Evolutionary conservation across 2,113 vertebrate genomes (phyloP).

Genomic region (Oncorhynchus nerka): DNA sequence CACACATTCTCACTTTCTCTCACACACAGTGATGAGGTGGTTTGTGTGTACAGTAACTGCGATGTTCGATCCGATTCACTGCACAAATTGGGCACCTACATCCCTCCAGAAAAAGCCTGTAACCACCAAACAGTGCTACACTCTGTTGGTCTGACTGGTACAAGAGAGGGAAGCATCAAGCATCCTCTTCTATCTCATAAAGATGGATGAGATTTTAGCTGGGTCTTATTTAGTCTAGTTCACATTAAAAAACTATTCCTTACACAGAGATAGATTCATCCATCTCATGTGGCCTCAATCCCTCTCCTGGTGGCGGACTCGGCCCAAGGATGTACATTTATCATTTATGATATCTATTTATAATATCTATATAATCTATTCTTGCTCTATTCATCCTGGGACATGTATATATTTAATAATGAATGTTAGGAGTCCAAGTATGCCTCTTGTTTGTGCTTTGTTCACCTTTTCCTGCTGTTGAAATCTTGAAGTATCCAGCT

Average conservation of each 20-base stretch:
- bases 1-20: no score
- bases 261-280: not conserved
- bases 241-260: not conserved
- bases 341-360: not conserved
- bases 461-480: not conserved
- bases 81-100: not conserved
- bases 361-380: no score
- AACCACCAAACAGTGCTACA: not conserved
- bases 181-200: not conserved
- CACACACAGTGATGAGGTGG: no score
- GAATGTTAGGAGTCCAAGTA: not conserved
- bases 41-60: no score
- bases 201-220: not conserved
- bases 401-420: not conserved
- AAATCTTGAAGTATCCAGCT: not conserved
- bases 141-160: conserved; percentile 1
- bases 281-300: not conserved
- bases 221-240: not conserved
- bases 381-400: no score
- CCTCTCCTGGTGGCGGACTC: not conserved
- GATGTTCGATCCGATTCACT: not conserved
- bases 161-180: not conserved
- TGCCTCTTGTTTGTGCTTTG: not conserved
- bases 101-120: not conserved
- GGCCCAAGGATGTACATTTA: not conserved